Percentiles rank a stretch among this genome's conserved stretches.
These are phyloP conservation scores for Eurois occulta DNA, from an alignment of 2,888 invertebrate species.

Conservation along the genomic window DNA sequence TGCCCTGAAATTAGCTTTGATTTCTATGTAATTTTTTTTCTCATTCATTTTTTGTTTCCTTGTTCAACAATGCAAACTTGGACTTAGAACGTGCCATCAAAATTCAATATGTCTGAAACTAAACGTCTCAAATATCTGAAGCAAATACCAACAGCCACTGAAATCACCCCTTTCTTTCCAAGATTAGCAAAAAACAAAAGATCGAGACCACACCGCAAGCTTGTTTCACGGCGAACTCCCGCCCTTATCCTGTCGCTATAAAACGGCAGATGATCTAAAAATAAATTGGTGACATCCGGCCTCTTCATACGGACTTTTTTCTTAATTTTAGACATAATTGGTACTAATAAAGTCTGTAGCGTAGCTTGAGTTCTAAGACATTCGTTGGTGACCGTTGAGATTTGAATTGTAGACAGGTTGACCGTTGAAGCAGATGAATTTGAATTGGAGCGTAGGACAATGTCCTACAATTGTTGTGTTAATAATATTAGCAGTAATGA, in stretches of 20 bases:
- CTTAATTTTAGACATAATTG: slow-evolving; percentile 67
- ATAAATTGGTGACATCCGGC: slow-evolving; percentile 76
- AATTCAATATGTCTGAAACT: neutral
- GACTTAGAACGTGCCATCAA: neutral
- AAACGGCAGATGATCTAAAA: slow-evolving; percentile 66
- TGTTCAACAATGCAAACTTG: neutral
- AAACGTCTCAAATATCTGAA: slow-evolving; percentile 20
- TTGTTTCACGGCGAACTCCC: slow-evolving; percentile 62
- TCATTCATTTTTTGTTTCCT: too few relatives aligned
- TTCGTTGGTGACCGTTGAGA: slow-evolving; percentile 52
- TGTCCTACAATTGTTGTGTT: slow-evolving; percentile 36
- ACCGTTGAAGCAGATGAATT: slow-evolving; percentile 46
- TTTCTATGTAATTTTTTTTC: neutral
- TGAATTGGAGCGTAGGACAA: slow-evolving; percentile 44
- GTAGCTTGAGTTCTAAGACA: slow-evolving; percentile 37
- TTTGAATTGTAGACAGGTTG: slow-evolving; percentile 45
- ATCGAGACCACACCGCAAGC: slow-evolving; percentile 52
- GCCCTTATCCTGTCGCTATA: slow-evolving; percentile 64
- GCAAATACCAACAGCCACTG: neutral
- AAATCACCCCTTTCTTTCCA: slow-evolving; percentile 45
- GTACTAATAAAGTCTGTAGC: slow-evolving; percentile 59
- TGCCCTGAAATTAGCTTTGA: too few relatives aligned
- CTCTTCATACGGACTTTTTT: slow-evolving; percentile 63
- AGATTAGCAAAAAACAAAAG: slow-evolving; percentile 63
- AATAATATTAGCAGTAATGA: slow-evolving; percentile 47